Evolutionary conservation across 1,140 invertebrate species (phyloP).

Genomic region (Chrysomallon squamiferum): DNA sequence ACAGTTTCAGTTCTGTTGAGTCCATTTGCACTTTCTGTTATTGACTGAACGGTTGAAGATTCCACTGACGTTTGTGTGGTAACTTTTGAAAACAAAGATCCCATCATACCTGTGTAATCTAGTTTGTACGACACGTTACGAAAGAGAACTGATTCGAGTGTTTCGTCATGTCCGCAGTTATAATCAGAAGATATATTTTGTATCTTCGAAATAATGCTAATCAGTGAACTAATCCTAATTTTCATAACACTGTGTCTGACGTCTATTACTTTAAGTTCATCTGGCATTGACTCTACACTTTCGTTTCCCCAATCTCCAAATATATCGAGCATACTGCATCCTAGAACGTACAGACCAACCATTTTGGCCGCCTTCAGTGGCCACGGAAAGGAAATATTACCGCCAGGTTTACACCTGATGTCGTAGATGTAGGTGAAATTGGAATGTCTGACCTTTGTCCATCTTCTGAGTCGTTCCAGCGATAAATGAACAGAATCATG

Average conservation of each 20-base stretch:
- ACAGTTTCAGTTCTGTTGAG: neutral
- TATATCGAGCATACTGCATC: neutral
- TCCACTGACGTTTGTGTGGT: neutral
- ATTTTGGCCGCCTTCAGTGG: neutral
- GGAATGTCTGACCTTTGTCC: too few species aligned
- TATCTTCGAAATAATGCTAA: neutral
- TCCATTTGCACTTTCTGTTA: neutral
- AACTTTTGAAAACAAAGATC: neutral
- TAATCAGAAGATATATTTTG: neutral
- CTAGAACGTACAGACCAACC: neutral
- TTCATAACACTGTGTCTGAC: neutral
- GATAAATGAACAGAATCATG: too few species aligned
- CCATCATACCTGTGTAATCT: neutral
- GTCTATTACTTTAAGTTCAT: neutral
- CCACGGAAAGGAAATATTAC: neutral
- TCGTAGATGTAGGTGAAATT: too few species aligned
- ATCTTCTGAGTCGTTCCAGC: too few species aligned
- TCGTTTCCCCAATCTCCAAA: neutral
- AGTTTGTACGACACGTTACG: neutral
- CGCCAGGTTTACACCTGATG: too few species aligned
- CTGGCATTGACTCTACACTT: neutral
- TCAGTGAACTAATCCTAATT: neutral
- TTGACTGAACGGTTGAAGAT: neutral
- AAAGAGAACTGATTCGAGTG: neutral
- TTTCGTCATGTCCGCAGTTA: neutral